Evolutionary conservation across 2,888 invertebrate genomes (phyloP).

Genomic region (Aquatica leii): DNA sequence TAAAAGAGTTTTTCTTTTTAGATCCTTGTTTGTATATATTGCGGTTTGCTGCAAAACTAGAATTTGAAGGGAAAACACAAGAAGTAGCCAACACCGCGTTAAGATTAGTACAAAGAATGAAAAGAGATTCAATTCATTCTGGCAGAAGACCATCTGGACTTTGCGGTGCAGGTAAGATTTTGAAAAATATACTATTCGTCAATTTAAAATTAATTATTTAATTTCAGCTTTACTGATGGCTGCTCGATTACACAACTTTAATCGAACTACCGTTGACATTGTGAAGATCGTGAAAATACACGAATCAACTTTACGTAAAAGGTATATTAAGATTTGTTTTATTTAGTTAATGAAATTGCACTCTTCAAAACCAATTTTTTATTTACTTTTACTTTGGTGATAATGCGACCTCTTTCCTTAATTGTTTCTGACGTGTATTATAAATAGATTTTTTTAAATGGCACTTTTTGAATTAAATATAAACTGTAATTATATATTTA

Average conservation of each 20-base stretch:
- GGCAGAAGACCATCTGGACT: constrained; percentile 96
- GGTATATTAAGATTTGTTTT: constrained; percentile 58
- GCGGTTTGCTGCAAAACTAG: constrained; percentile 91
- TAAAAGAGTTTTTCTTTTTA: constrained; percentile 62
- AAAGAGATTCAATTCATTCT: constrained; percentile 95
- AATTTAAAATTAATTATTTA: too few relatives aligned
- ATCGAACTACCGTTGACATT: constrained; percentile 84
- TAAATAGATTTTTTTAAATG: too few relatives aligned
- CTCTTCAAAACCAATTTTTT: neutral
- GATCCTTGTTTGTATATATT: constrained; percentile 97
- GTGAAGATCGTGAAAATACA: constrained; percentile 96
- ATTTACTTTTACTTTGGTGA: too few relatives aligned
- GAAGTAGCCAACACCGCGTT: constrained; percentile 95
- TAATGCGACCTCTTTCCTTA: too few relatives aligned
- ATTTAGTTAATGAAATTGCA: constrained; percentile 2
- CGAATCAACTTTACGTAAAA: constrained; percentile 89
- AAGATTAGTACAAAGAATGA: constrained; percentile 95
- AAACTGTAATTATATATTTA: too few relatives aligned
- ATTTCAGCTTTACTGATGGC: constrained; percentile 89
- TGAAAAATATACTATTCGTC: neutral
- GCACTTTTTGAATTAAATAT: too few relatives aligned
- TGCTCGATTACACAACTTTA: constrained; percentile 91
- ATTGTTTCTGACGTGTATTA: too few relatives aligned
- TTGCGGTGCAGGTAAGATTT: constrained; percentile 96
- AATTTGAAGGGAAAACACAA: constrained; percentile 91